A percentile compares a stretch with the other conserved stretches of the same genome.
These are phyloP conservation scores for Phataginus tetradactyla DNA, from an alignment of 2,797 vertebrate species.

Conservation along the genomic window DNA sequence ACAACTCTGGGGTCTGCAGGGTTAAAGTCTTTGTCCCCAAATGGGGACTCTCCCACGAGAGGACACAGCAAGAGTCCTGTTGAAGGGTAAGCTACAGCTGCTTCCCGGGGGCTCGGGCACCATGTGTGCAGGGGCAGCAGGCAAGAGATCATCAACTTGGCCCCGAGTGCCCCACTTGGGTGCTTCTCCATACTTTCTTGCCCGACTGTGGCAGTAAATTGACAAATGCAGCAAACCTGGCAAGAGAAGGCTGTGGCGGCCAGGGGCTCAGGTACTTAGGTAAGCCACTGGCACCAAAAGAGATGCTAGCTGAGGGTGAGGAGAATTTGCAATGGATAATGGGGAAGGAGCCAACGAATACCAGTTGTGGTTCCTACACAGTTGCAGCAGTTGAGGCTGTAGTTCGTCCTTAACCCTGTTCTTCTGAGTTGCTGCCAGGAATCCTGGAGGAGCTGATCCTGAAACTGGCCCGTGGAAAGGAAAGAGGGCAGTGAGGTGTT, in stretches of 20 bases:
- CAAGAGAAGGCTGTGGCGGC: not conserved
- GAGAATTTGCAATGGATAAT: not conserved
- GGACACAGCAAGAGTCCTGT: not conserved
- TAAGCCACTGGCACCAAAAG: not conserved
- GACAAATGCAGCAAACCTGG: not conserved
- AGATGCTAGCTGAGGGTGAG: not conserved
- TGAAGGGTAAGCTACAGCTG: not conserved
- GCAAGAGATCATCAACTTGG: not conserved
- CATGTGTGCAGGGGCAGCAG: not conserved
- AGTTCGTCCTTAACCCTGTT: not conserved
- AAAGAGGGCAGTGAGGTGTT: not conserved
- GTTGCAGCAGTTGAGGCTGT: not conserved
- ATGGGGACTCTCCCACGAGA: not conserved
- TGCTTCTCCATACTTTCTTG: not conserved
- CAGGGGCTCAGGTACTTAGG: not conserved
- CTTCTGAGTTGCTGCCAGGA: not conserved
- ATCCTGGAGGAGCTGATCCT: not conserved
- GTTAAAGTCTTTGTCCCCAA: not conserved
- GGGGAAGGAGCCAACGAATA: not conserved
- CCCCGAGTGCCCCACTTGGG: not conserved
- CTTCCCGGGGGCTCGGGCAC: not conserved
- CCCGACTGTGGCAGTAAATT: not conserved
- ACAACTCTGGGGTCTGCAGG: not conserved
- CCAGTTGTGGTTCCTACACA: not conserved
- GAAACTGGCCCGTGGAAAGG: not conserved